phyloP scores from a whole-genome alignment of 1,140 invertebrate species.

The Drosophila funebris region DNA sequence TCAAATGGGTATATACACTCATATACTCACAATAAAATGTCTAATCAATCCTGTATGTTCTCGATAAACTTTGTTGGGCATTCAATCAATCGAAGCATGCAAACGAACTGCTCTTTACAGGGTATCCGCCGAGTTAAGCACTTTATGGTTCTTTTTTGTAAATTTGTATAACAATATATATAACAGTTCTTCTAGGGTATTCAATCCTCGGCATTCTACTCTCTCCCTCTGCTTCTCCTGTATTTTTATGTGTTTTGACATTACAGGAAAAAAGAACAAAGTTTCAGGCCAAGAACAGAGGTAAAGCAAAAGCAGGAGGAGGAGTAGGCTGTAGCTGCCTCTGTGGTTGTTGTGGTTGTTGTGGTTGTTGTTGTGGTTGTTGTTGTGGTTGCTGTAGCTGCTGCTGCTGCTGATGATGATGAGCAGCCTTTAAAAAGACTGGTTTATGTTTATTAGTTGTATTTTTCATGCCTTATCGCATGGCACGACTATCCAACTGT shows the following conservation, averaged over 20 bases:
- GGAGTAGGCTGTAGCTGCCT: constrained; percentile 15
- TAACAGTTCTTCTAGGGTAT: not conserved
- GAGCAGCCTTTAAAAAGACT: constrained; percentile 80
- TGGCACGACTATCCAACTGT: constrained; percentile 19
- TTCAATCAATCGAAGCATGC: no score
- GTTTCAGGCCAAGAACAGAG: constrained; percentile 30
- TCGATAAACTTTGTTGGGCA: no score
- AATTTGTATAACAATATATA: no score
- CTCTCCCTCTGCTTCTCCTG: constrained; percentile 8
- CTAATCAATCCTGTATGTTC: no score
- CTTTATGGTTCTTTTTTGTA: no score
- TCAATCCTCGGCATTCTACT: not conserved
- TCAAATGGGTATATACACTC: not conserved
- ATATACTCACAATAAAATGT: no score
- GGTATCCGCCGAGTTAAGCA: no score
- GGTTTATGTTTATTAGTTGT: constrained; percentile 83
- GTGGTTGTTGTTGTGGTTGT: no score
- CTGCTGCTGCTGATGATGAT: constrained; percentile 50
- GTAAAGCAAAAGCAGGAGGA: constrained; percentile 20
- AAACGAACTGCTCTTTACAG: no score
- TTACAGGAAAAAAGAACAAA: constrained; percentile 14
- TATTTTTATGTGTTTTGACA: constrained; percentile 79
- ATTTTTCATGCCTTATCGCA: constrained; percentile 74
- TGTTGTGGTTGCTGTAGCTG: no score
- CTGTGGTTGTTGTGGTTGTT: no score